A percentile compares a stretch with the other conserved stretches of the same genome.
Conservation (phyloP, 2,888 invertebrate species). For the Stenichneumon culpator region DNA sequence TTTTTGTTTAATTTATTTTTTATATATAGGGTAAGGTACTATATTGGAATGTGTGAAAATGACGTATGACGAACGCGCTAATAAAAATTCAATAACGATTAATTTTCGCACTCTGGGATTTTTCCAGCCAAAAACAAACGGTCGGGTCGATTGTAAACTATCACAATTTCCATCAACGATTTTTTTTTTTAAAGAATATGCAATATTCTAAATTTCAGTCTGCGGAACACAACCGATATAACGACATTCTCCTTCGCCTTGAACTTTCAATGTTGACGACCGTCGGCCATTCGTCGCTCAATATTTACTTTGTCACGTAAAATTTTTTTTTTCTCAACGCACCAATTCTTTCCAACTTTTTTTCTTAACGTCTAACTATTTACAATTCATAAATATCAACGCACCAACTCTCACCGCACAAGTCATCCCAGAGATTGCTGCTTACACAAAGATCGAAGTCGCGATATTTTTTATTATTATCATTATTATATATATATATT, state of each 20-base stretch:
- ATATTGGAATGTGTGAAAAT: constrained; percentile 36
- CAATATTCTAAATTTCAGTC: constrained; percentile 53
- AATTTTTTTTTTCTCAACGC: constrained; percentile 28
- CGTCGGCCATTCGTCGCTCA: background rate
- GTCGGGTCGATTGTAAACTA: constrained; percentile 11
- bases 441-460: constrained; percentile 34
- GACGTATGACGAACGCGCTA: constrained; percentile 2
- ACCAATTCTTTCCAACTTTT: constrained; percentile 22
- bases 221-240: constrained; percentile 48
- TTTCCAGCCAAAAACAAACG: background rate
- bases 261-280: constrained; percentile 19
- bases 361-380: constrained; percentile 43
- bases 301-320: constrained; percentile 11
- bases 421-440: constrained; percentile 58
- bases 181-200: constrained; percentile 31
- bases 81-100: constrained; percentile 19
- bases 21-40: background rate
- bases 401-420: background rate
- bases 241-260: background rate
- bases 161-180: constrained; percentile 41
- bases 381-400: constrained; percentile 55
- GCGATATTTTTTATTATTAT: background rate
- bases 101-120: constrained; percentile 42
- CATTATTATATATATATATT: background rate
- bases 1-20: background rate